Evolutionary conservation across 2,888 invertebrate species (phyloP).

Genomic region (Crossocerus cetratus): DNA sequence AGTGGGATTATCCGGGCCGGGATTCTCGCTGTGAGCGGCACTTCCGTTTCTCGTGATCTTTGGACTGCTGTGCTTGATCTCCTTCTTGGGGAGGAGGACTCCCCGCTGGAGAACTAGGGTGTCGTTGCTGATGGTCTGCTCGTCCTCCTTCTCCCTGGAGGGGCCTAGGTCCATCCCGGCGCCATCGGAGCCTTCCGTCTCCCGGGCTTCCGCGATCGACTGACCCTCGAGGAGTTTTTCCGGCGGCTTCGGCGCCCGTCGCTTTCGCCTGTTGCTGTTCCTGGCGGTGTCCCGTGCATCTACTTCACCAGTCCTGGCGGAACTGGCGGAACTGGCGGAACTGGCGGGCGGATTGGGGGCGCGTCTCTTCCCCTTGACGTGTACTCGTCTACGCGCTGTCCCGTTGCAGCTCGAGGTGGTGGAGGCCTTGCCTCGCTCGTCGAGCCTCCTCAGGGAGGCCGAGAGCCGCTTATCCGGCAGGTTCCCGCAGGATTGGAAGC

Average conservation of each 20-base stretch:
- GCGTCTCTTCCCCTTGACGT: conserved; percentile 87
- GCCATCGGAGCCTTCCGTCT: conserved; percentile 38
- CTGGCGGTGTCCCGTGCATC: conserved; percentile 47
- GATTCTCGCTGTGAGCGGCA: not conserved
- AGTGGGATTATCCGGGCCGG: conserved; percentile 31
- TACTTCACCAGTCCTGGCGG: conserved; percentile 19
- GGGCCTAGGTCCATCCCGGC: conserved; percentile 51
- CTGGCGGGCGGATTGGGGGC: conserved; percentile 84
- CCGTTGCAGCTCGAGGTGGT: conserved; percentile 83
- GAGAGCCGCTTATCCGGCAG: conserved; percentile 38
- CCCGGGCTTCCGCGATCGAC: conserved; percentile 36
- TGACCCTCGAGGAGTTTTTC: conserved; percentile 35
- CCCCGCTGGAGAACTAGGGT: conserved; percentile 71
- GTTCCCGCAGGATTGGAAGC: conserved; percentile 67
- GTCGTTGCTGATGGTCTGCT: conserved; percentile 69
- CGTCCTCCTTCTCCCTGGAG: conserved; percentile 35
- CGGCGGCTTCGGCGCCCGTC: conserved; percentile 81
- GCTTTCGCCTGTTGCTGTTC: conserved; percentile 70
- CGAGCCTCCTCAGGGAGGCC: conserved; percentile 65
- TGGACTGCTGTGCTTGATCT: conserved; percentile 17
- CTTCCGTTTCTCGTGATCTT: conserved; percentile 24
- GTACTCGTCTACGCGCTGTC: conserved; percentile 80
- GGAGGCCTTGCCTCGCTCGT: conserved; percentile 80
- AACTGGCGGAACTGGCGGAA: conserved; percentile 4
- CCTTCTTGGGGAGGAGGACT: conserved; percentile 65